Evolutionary conservation across 2,797 vertebrate species (phyloP).

Genomic region (Brachyrhaphis roseni): DNA sequence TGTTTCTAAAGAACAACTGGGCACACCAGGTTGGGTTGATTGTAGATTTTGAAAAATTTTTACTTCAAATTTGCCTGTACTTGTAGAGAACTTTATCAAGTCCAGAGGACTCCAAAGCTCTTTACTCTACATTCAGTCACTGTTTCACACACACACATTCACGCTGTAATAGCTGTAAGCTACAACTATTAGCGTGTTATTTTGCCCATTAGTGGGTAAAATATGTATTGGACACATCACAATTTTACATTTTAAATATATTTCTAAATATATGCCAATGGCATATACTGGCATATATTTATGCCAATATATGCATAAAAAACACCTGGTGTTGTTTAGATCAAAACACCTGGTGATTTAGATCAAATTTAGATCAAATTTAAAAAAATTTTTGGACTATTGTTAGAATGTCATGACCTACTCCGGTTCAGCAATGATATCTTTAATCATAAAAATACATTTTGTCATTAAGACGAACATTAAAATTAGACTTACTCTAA

Average conservation of each 20-base stretch:
- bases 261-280: too few species aligned
- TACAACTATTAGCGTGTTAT: too few species aligned
- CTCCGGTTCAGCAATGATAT: not conserved
- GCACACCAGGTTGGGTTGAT: not conserved
- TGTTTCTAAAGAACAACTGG: not conserved
- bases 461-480: not conserved
- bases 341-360: too few species aligned
- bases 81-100: not conserved
- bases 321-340: too few species aligned
- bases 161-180: too few species aligned
- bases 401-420: not conserved
- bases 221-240: too few species aligned
- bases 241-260: too few species aligned
- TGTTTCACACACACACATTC: too few species aligned
- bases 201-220: too few species aligned
- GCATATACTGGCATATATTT: too few species aligned
- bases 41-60: not conserved
- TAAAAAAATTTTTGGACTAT: not conserved
- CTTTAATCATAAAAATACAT: not conserved
- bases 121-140: not conserved
- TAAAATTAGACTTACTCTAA: not conserved
- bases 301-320: too few species aligned
- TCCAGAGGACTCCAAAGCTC: not conserved
- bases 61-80: not conserved
- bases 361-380: too few species aligned